Evolutionary conservation across 2,888 invertebrate genomes (phyloP), one percentile per base, ranked within the genome.

Genomic region (Mythimna impura): DNA sequence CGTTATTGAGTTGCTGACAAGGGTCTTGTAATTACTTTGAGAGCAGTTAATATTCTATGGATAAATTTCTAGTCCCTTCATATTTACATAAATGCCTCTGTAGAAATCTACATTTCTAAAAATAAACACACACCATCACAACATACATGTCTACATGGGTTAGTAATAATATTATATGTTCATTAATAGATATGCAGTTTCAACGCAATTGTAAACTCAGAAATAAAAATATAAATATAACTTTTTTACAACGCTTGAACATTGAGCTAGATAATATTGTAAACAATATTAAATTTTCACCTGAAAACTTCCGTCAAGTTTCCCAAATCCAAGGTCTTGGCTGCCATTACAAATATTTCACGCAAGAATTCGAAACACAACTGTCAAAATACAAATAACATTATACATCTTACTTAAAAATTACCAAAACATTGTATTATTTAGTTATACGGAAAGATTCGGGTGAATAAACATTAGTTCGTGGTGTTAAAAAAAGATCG

Each of bases 401-500:
- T 58, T 14, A 55, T 58, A 71, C 52, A 60, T 78, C 66, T 83
- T 67, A 57, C 50, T 58, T 64, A 36, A 47, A 77, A 71, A 61
- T 47, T 58, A 65, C 50, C 66, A 43, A 71, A 73, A 76, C 71
- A 67, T 69, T 34, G 2, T 50, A 14, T 25, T 62, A 72, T 71
- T 73, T 65, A 67, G 70, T 17, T 34, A 20, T 12, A 65, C n/a
- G 30, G 5, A 67, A 73, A 40, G 22, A 74, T 66, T 67, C 61
- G 10, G n/a, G 25, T 54, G 63, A 58, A n/a, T 73, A 74, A 58
- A 66, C 52, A 68, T 74, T 71, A 61, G 30, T 65, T 58, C 22
- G 47, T 25, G 20, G 40, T 73, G 22, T 70, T 47, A 72, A 77
- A 80, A 77, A 71, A 80, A 69, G 78, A 73, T 78, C 74, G 65